A percentile compares a stretch with the other conserved stretches of the same genome.
Conservation (phyloP, 2,113 vertebrate species). For the Corvus cornix region DNA sequence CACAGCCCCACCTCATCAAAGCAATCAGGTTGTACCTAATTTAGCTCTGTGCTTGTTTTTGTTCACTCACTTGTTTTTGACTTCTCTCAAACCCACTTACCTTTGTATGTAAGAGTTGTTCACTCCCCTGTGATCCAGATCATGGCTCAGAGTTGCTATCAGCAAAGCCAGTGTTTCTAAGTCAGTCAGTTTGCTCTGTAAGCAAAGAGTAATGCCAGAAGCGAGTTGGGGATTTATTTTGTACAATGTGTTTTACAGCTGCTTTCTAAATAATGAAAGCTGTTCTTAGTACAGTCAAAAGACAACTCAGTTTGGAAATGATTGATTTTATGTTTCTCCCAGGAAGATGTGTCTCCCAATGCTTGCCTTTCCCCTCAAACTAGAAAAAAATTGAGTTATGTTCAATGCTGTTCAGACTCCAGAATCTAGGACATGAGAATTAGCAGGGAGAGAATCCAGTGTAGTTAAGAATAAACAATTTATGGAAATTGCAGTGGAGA, state of each 20-base stretch:
- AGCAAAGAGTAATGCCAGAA: not conserved
- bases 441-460: not conserved
- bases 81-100: slow-evolving; percentile 66
- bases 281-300: not conserved
- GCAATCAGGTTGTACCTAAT: not conserved
- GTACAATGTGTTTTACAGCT: not conserved
- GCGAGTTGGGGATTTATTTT: not conserved
- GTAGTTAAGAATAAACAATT: slow-evolving; percentile 8
- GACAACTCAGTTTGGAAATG: not conserved
- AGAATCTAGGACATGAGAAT: slow-evolving; percentile 11
- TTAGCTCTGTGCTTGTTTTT: not conserved
- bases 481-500: slow-evolving; percentile 3
- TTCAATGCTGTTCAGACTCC: not conserved
- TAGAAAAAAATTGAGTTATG: not conserved
- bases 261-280: not conserved
- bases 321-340: not conserved
- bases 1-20: not conserved
- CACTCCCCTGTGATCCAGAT: slow-evolving; percentile 95
- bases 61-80: not conserved
- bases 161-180: slow-evolving; percentile 91
- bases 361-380: not conserved
- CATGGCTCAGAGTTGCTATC: slow-evolving; percentile 94
- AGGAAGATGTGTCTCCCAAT: not conserved
- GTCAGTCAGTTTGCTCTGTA: slow-evolving; percentile 85
- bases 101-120: slow-evolving; percentile 98